Percentiles rank a stretch among this genome's conserved stretches.
phyloP scores from a whole-genome alignment of 2,888 invertebrate genomes.

The Geotrupes spiniger region DNA sequence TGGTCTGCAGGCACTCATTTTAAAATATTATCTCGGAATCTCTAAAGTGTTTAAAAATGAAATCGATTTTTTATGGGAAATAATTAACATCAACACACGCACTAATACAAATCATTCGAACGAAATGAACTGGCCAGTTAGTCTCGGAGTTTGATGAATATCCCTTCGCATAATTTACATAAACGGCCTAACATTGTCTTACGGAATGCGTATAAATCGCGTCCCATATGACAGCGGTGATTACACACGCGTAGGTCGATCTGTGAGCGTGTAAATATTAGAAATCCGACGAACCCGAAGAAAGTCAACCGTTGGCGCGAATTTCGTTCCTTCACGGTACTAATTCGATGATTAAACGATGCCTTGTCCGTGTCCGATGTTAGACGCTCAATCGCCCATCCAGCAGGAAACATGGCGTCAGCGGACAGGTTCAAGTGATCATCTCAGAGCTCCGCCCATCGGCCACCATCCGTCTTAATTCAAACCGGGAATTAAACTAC shows the following conservation, averaged over 20 bases:
- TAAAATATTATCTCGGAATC: no score
- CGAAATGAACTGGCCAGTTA: no score
- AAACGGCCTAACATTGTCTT: conserved; percentile 2
- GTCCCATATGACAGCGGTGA: not conserved
- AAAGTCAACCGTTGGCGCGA: conserved; percentile 1
- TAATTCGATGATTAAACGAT: conserved; percentile 19
- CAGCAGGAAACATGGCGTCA: conserved; percentile 34
- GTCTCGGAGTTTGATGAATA: no score
- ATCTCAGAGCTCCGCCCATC: conserved; percentile 32
- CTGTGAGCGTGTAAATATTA: not conserved
- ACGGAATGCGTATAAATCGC: conserved; percentile 1
- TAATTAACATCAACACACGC: no score
- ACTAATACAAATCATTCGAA: no score
- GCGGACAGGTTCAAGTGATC: conserved; percentile 33
- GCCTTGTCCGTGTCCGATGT: conserved; percentile 22
- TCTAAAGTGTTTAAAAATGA: no score
- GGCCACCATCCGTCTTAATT: conserved; percentile 36
- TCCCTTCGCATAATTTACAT: conserved; percentile 2
- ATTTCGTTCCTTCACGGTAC: not conserved
- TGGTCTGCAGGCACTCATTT: no score
- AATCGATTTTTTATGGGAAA: no score
- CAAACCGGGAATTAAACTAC: conserved; percentile 36
- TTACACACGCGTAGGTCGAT: not conserved
- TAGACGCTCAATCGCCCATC: conserved; percentile 25
- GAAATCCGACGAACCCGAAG: not conserved